Evolutionary conservation across 2,113 vertebrate species (phyloP).

Genomic region (Galeopterus variegatus): DNA sequence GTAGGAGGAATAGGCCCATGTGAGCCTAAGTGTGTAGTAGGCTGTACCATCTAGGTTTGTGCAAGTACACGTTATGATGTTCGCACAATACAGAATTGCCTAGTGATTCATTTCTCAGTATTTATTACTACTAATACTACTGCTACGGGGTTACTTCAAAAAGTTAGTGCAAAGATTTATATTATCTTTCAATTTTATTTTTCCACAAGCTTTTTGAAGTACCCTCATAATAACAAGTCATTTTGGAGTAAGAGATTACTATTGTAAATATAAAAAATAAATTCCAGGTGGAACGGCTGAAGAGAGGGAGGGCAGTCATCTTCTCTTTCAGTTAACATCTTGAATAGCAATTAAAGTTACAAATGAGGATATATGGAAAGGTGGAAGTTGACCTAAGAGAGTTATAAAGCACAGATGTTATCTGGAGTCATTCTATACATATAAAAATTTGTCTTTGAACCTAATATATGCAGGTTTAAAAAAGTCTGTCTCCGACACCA

Average conservation of each 20-base stretch:
- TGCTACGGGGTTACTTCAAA: too few species aligned
- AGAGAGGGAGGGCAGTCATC: background rate
- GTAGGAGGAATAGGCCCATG: too few species aligned
- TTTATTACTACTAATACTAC: background rate
- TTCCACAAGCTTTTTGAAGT: too few species aligned
- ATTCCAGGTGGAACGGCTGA: background rate
- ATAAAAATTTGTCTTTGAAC: background rate
- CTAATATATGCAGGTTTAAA: background rate
- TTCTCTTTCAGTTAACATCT: background rate
- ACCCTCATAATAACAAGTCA: background rate
- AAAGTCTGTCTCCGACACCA: background rate
- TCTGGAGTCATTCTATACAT: background rate
- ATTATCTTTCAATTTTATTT: too few species aligned
- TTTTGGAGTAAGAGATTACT: background rate
- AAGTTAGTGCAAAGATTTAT: too few species aligned
- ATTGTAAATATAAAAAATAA: background rate
- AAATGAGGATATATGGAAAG: background rate
- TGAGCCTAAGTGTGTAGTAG: too few species aligned
- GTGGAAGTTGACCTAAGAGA: background rate
- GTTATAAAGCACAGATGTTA: background rate
- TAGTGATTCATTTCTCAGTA: too few species aligned
- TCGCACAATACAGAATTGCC: too few species aligned
- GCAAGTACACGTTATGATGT: too few species aligned
- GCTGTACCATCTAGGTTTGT: too few species aligned
- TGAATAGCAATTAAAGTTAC: background rate